Base-by-base conservation (phyloP, 2,797 vertebrate genomes). In the Calcarius lapponicus region DNA sequence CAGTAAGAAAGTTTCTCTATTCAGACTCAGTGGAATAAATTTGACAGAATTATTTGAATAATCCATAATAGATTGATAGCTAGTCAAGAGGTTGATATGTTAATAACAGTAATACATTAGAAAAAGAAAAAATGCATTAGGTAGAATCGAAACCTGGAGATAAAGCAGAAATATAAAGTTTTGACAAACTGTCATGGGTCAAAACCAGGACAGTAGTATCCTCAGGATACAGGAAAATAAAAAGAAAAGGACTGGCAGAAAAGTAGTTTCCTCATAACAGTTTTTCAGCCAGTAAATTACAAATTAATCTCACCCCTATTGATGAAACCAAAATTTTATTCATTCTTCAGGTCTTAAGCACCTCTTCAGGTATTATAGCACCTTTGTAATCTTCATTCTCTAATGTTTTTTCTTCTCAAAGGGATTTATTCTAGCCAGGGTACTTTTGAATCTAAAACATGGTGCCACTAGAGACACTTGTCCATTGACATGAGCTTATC, bases 11-110 rank as follows among this genome's bases (percentile, higher is more conserved):
- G 56, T 90, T 95, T 81, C 53, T 72, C 73, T 89, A 88, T 91
- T 86, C 91, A 94, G 81, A 94, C 92, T 92, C 90, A 91, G 6
- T 90, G 81, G 94, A 95, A 90, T 56, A 85, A 86, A 85, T 86
- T 75, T 90, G 75, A 96, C 91, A 92, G 94, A 87, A 56, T 89
- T 56, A 96, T 92, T 91, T 97, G 84, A 97, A 94, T 95, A 89
- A 90, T 51, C 74, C 74, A 32, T 61, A 90, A 86, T 45, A 95
- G 84, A 95, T 17, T 90, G 83, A 96, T 72, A 91, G 71, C 18
- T 94, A 97, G 58, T 58, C 54, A 93, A 29, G 75, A 75, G 72
- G 84, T 16, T 80, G 91, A 96, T 61, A 19, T 56, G 61, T 62
- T 93, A 89, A 92, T 86, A 85, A 89, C 65, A 83, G 75, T 90